Percentiles rank a stretch among this genome's conserved stretches.
These are phyloP conservation scores for Cephalopterus ornatus DNA, from an alignment of 2,113 vertebrate species.

Conservation along the genomic window DNA sequence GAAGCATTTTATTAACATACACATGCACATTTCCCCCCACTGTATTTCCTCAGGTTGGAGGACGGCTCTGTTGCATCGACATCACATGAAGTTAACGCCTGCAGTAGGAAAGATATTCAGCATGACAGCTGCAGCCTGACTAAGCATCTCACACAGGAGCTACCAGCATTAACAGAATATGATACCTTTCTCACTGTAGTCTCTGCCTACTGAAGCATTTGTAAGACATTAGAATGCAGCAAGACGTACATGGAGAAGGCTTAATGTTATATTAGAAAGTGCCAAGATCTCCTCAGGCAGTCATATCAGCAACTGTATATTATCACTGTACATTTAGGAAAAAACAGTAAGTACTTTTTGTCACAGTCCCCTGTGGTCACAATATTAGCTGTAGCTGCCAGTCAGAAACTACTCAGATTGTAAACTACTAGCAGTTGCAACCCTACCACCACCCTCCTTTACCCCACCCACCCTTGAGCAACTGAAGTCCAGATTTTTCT, in stretches of 20 bases:
- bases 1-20: neutral
- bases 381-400: neutral
- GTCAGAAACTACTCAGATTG: neutral
- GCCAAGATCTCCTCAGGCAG: slow-evolving; percentile 20
- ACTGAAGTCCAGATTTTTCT: neutral
- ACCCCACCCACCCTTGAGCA: neutral
- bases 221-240: neutral
- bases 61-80: neutral
- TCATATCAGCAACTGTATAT: neutral
- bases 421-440: neutral
- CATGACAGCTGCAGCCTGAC: neutral
- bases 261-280: neutral
- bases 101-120: neutral
- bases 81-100: neutral
- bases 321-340: neutral
- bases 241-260: neutral
- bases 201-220: slow-evolving; percentile 13
- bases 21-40: neutral
- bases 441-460: neutral
- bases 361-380: neutral
- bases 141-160: neutral
- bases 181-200: neutral
- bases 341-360: neutral
- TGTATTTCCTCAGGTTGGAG: neutral
- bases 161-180: neutral